Evolutionary conservation across 2,797 vertebrate genomes (phyloP).

Genomic region (Macrochelys suwanniensis): DNA sequence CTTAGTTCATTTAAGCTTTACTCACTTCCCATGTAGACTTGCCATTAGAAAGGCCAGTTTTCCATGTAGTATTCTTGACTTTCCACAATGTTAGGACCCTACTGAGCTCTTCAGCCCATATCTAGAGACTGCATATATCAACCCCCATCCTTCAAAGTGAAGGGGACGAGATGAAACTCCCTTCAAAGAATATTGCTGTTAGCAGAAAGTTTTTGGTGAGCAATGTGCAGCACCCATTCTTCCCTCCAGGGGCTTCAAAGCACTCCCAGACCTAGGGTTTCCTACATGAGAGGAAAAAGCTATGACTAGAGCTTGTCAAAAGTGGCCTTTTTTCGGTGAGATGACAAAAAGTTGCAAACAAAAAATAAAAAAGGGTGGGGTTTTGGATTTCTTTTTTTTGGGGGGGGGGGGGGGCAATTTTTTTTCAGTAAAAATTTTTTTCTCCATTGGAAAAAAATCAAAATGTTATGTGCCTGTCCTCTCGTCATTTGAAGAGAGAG

Average conservation of each 20-base stretch:
- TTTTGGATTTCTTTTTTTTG: too few relatives aligned
- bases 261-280: background rate
- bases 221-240: background rate
- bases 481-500: background rate
- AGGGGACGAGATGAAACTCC: background rate
- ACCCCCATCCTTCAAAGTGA: background rate
- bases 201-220: rapidly evolving
- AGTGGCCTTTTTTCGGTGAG: background rate
- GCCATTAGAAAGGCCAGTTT: background rate
- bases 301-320: background rate
- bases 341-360: too few relatives aligned
- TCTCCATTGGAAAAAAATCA: background rate
- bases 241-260: background rate
- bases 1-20: background rate
- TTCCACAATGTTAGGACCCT: background rate
- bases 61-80: background rate
- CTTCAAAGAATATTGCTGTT: background rate
- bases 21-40: background rate
- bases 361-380: too few relatives aligned
- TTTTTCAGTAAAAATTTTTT: background rate
- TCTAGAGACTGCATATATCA: background rate
- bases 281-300: background rate
- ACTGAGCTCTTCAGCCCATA: background rate
- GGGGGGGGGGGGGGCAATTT: background rate
- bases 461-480: background rate